A percentile compares a stretch with the other conserved stretches of the same genome.
Conservation (phyloP, 1,140 invertebrate genomes). For the Anthonomus grandis region DNA sequence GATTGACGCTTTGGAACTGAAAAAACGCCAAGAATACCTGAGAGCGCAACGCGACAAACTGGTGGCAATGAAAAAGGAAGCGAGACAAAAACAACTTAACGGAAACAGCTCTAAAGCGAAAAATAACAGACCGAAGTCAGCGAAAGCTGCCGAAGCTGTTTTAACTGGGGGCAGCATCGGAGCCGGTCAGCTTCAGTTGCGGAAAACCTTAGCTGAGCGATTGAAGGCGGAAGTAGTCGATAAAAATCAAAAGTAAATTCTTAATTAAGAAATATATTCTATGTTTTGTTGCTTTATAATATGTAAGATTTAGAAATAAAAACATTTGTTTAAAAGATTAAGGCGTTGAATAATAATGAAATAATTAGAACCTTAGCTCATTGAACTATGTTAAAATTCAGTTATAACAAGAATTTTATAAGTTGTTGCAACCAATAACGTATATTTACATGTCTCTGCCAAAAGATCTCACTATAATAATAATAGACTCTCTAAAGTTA, state of each 20-base stretch:
- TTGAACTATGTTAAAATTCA: no score
- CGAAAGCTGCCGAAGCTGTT: constrained; percentile 63
- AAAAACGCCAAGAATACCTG: constrained; percentile 77
- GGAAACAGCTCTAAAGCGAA: constrained; percentile 49
- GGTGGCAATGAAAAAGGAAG: constrained; percentile 81
- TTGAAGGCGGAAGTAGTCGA: constrained; percentile 75
- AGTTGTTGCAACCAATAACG: no score
- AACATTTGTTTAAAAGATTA: no score
- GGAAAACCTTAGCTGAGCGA: constrained; percentile 76
- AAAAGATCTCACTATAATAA: no score
- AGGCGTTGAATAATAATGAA: no score
- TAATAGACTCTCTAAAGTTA: no score
- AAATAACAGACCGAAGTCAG: constrained; percentile 61
- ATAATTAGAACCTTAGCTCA: no score
- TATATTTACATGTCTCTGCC: no score
- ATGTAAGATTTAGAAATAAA: no score
- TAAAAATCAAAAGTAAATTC: constrained; percentile 26
- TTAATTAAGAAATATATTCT: no score
- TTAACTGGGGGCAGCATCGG: constrained; percentile 50
- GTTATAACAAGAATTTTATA: no score
- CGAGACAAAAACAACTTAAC: constrained; percentile 73
- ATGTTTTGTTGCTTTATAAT: no score
- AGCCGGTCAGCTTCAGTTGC: constrained; percentile 66
- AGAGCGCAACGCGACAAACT: constrained; percentile 86
- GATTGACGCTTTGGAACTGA: constrained; percentile 65